A percentile compares a stretch with the other conserved stretches of the same genome.
Conservation (phyloP, 2,888 invertebrate genomes). For the Parthenolecanium corni region DNA sequence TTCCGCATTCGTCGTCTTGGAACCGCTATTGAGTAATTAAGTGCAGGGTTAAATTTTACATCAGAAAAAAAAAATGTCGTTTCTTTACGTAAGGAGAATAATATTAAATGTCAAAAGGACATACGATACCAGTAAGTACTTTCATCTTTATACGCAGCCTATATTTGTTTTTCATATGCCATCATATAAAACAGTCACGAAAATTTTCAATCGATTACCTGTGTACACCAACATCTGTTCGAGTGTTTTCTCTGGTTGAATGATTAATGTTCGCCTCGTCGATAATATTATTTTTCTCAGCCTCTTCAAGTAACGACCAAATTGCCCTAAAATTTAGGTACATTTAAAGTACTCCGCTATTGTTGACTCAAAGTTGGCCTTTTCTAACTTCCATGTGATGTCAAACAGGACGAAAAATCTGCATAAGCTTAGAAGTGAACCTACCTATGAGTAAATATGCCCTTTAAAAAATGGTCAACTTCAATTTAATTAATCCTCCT, state of each 20-base stretch:
- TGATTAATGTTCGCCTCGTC: not conserved
- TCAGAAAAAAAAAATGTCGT: not conserved
- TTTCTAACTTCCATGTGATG: no score
- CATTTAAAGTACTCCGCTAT: no score
- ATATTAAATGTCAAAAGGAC: no score
- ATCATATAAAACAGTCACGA: not conserved
- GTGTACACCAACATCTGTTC: not conserved
- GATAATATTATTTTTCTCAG: slow-evolving; percentile 42
- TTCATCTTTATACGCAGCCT: not conserved
- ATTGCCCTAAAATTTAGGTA: slow-evolving; percentile 46
- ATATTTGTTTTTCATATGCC: not conserved
- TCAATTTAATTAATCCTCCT: no score
- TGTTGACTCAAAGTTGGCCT: no score
- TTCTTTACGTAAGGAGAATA: no score
- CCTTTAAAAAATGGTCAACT: no score
- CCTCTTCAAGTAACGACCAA: slow-evolving; percentile 53
- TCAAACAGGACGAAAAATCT: no score
- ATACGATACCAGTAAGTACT: no score
- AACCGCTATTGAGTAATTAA: not conserved
- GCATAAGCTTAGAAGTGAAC: no score
- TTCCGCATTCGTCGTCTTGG: not conserved
- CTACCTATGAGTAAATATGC: no score
- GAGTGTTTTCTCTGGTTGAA: not conserved
- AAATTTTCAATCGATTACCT: not conserved
- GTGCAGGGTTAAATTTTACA: not conserved